Conservation (phyloP, 2,113 vertebrate genomes). For the Rhea pennata region DNA sequence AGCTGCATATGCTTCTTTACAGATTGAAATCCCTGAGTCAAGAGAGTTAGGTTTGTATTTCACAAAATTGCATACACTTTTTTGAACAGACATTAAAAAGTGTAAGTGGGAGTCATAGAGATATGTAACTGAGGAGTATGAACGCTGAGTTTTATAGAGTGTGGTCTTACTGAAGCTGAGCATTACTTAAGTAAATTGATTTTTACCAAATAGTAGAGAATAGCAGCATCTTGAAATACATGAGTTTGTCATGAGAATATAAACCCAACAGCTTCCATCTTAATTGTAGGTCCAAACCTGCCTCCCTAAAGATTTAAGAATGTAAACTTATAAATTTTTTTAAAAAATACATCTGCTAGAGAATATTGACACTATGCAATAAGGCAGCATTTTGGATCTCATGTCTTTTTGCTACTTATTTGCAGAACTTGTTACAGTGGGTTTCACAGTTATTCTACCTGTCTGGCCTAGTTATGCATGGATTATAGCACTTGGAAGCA, state of each 20-base stretch:
- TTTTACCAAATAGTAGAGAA: too few species aligned
- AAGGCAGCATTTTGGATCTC: not conserved
- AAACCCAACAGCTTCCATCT: not conserved
- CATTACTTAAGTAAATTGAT: not conserved
- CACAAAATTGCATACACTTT: not conserved
- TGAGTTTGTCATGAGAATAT: not conserved
- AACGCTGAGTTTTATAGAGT: not conserved
- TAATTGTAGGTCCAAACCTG: not conserved
- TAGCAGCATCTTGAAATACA: too few species aligned
- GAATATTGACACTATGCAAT: not conserved
- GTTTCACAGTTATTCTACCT: not conserved
- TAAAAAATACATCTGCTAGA: not conserved
- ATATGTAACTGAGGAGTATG: not conserved
- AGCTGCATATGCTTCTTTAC: conserved; percentile 9
- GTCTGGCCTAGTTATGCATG: not conserved
- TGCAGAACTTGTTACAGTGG: not conserved
- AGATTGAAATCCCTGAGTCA: not conserved
- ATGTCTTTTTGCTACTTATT: not conserved
- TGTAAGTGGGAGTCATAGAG: not conserved
- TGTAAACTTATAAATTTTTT: not conserved
- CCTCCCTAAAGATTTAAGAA: not conserved
- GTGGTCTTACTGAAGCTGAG: not conserved
- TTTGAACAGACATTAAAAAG: not conserved
- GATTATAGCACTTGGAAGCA: not conserved
- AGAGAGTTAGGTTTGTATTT: not conserved